A percentile compares a stretch with the other conserved stretches of the same genome.
These are phyloP conservation scores for Himantopus leucocephalus DNA, from an alignment of 2,113 vertebrate genomes.

Conservation along the genomic window DNA sequence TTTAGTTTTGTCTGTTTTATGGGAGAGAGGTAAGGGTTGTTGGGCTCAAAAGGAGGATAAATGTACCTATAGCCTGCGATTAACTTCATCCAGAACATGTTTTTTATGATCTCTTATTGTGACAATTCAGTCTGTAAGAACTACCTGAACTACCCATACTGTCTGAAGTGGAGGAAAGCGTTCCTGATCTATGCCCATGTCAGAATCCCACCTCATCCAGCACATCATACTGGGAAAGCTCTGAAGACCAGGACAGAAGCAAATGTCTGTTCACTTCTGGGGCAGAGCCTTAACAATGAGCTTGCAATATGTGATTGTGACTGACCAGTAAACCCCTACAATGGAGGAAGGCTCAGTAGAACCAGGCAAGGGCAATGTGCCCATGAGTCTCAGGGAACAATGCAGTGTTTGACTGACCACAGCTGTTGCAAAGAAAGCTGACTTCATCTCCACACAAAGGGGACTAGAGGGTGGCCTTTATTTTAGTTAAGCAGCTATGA, in stretches of 20 bases:
- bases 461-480: neutral
- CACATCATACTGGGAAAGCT: neutral
- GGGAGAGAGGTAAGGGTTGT: neutral
- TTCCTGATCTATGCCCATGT: neutral
- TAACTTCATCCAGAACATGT: neutral
- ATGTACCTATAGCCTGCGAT: neutral
- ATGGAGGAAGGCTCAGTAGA: neutral
- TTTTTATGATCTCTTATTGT: neutral
- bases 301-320: neutral
- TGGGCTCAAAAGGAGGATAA: neutral
- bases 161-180: neutral
- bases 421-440: neutral
- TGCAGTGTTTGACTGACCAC: neutral
- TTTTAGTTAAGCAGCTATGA: neutral
- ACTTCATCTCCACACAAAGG: neutral
- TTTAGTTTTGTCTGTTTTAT: neutral
- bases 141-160: neutral
- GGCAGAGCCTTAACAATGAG: neutral
- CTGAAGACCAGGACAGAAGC: neutral
- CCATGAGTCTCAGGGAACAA: neutral
- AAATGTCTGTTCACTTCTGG: neutral
- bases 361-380: neutral
- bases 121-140: neutral
- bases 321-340: neutral
- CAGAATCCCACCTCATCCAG: neutral